Conservation (phyloP, 2,888 invertebrate species). For the Lysandra coridon region DNA sequence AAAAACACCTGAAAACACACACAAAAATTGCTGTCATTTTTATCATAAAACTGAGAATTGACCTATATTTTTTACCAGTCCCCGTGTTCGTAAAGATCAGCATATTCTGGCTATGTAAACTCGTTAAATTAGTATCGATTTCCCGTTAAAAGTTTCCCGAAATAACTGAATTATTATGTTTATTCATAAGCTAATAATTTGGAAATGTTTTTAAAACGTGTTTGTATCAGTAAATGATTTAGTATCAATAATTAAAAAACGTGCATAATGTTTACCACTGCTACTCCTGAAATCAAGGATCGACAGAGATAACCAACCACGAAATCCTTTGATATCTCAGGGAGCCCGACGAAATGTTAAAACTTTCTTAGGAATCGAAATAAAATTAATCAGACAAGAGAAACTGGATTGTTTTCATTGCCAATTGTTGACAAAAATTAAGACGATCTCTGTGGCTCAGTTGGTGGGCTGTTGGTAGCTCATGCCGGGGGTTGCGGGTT, state of each 20-base stretch:
- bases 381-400: no score
- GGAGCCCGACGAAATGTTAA: neutral
- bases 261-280: no score
- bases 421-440: no score
- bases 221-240: neutral
- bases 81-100: neutral
- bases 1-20: conserved; percentile 20
- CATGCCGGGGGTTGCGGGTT: no score
- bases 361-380: neutral
- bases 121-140: neutral
- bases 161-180: neutral
- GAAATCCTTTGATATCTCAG: neutral
- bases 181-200: neutral
- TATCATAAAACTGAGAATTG: conserved; percentile 1
- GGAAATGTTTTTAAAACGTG: neutral
- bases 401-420: no score
- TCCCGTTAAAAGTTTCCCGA: neutral
- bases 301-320: no score
- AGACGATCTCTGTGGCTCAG: no score
- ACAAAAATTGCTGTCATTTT: conserved; percentile 6
- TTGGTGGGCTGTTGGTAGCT: no score
- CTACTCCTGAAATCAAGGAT: no score
- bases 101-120: neutral
- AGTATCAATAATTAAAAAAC: no score
- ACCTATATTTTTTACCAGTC: neutral